Evolutionary conservation across 1,140 invertebrate species (phyloP).

Genomic region (Drosophila varians): DNA sequence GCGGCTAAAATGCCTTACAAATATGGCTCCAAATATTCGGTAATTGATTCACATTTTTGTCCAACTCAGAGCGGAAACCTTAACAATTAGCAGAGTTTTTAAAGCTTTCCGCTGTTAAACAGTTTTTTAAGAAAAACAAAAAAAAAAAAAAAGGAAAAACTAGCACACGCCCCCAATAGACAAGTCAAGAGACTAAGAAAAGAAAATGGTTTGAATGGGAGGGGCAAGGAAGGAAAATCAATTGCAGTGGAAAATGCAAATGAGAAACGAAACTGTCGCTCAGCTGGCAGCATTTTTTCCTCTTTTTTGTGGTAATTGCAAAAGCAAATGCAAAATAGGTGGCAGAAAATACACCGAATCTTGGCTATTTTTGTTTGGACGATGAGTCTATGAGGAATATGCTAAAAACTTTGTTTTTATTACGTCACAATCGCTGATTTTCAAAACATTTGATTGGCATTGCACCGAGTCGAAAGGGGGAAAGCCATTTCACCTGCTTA

Average conservation of each 20-base stretch:
- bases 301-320: conserved; percentile 57
- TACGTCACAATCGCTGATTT: conserved; percentile 32
- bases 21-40: conserved; percentile 69
- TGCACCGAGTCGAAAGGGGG: neutral
- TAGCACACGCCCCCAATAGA: conserved; percentile 60
- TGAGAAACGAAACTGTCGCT: conserved; percentile 50
- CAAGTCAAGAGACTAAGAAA: conserved; percentile 13
- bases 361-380: conserved; percentile 66
- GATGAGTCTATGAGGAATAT: neutral
- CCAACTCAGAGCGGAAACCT: conserved; percentile 57
- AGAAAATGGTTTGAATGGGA: conserved; percentile 7
- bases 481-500: conserved; percentile 36
- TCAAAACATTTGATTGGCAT: neutral
- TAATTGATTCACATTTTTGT: conserved; percentile 52
- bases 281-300: conserved; percentile 39
- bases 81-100: conserved; percentile 63
- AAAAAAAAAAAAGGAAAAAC: conserved; percentile 12
- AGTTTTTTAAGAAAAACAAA: neutral
- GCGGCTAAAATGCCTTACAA: conserved; percentile 31
- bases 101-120: conserved; percentile 4
- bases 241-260: conserved; percentile 56
- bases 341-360: conserved; percentile 56
- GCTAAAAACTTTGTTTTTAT: conserved; percentile 27
- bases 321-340: conserved; percentile 46
- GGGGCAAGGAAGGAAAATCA: conserved; percentile 37